Base-by-base conservation (phyloP, 30 jellyfish, hydroid and myxozoan species). In the Mastigias papua region DNA sequence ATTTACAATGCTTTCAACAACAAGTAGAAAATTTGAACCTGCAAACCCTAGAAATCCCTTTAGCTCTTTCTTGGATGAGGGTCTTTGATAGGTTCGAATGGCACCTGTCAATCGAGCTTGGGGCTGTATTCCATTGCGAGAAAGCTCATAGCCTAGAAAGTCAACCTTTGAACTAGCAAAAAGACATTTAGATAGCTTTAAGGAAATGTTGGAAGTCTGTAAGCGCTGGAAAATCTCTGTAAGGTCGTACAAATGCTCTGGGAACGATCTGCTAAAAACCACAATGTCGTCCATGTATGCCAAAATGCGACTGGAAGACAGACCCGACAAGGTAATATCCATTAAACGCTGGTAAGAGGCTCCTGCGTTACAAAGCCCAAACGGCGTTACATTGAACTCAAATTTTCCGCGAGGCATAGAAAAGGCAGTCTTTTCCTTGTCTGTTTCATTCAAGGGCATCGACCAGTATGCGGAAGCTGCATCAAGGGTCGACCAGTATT, bases 61-160 rank as follows among this genome's bases (percentile, higher is more conserved):
- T 0, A 80, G 48, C 65, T 62, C 82, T 80, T 42, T 80, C 85
- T 34, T 80, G 11, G 82, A 21, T 22, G 5, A 22, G 11, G 90
- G 90, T 21, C 64, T 17, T 9, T 84, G 90, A 63, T 29, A 62
- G 20, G 21, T 34, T 29, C 67, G 30, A 25, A 80, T 80, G 42
- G 82, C 82, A 9, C 58, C 68, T 32, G 85, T 62, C 68, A 80
- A 62, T 29, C 76, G 90, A 8, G 63, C 67, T 34, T 80, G 82
- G 30, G 90, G 90, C 58, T 80, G 63, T 29, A 63, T 32, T 3
- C 90, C 90, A 19, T 80, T 31, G 34, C 34, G 9, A 21, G 90
- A 80, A 80, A 80, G 90, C 86, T 80, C 90, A 33, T 57, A 80
- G 27, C 90, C 81, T 29, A 60, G 42, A 80, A 80, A 57, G 48